Evolutionary conservation across 1,140 invertebrate species (phyloP).

Genomic region (Drosophila trapezifrons): DNA sequence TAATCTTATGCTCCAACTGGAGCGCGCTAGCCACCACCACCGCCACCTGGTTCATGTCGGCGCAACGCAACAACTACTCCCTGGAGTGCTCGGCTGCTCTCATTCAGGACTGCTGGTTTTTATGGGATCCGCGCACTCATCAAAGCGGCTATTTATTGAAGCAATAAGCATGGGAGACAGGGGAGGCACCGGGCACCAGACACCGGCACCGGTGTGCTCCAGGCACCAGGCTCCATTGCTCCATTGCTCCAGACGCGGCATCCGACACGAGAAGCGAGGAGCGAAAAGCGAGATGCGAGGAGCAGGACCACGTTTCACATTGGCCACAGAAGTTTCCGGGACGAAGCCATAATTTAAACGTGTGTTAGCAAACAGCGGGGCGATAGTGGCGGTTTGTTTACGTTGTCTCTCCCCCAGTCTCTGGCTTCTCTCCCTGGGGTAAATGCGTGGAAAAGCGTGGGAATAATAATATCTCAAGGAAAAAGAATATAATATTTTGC

Average conservation of each 20-base stretch:
- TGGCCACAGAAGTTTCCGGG: slow-evolving; percentile 20
- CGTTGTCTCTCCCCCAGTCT: slow-evolving; percentile 7
- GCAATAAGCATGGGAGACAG: slow-evolving; percentile 8
- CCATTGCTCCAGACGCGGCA: too few relatives aligned
- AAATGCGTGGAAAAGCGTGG: slow-evolving; percentile 12
- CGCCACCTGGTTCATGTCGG: slow-evolving; percentile 14
- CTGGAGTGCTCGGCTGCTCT: slow-evolving; percentile 21
- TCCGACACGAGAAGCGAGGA: too few relatives aligned
- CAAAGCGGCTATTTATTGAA: slow-evolving; percentile 21
- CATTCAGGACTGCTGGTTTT: slow-evolving; percentile 20
- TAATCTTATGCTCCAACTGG: slow-evolving; percentile 16
- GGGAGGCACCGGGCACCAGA: too few relatives aligned
- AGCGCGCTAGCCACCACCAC: slow-evolving; percentile 13
- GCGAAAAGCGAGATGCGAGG: too few relatives aligned
- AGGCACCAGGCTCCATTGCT: too few relatives aligned
- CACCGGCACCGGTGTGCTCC: too few relatives aligned
- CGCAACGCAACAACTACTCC: slow-evolving; percentile 12
- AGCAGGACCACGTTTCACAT: slow-evolving; percentile 21
- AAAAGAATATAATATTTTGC: slow-evolving; percentile 15
- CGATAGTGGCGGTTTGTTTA: slow-evolving; percentile 23
- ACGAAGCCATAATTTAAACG: slow-evolving; percentile 20
- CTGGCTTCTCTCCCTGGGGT: neutral
- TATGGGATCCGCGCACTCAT: slow-evolving; percentile 21
- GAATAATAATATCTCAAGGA: slow-evolving; percentile 4
- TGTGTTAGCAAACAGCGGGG: slow-evolving; percentile 17